Evolutionary conservation across 2,888 invertebrate genomes (phyloP), one percentile per base, ranked within the genome.

Genomic region (Yponomeuta evonymella): DNA sequence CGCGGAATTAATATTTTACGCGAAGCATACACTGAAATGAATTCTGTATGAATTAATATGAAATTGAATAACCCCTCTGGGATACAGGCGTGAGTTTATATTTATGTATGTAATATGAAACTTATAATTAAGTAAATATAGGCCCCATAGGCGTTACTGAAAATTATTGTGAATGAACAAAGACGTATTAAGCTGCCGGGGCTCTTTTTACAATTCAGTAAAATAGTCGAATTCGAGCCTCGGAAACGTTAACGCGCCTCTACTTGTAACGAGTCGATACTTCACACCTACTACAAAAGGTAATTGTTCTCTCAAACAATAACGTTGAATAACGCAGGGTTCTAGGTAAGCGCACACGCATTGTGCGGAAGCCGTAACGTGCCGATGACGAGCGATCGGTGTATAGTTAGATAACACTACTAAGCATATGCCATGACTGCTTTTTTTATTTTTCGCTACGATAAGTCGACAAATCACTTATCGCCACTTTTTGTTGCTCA

Each of bases 271-370:
- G 68, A 36, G 51, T 81, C 87, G 85, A 87, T 87, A 86, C 81
- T 82, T 78, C 83, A 81, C 83, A 70, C 67, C 70, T 82, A 81
- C 80, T 87, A 91, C 90, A 91, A 92, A 90, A 87, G 90, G 90
- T 89, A 88, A 91, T 91, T 92, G 91, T 92, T 91, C 90, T 88
- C 86, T 86, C 79, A 85, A 90, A 90, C 90, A 90, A 91, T 90
- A 85, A 89, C 86, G 87, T 84, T 84, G 83, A 85, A 86, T 87
- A 88, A 87, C 83, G 86, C 82, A 85, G 86, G 83, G 82, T 89
- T 89, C 89, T 89, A 90, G 83, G 89, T 88, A 90, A 86, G 80
- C 74, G 78, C 77, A 76, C 75, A 81, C 77, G 87, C 80, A 85
- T 83, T 82, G 78, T 82, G 71, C 73, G 71, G 75, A 73, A 75